Evolutionary conservation across 2,113 vertebrate species (phyloP).

Genomic region (Struthio camelus): DNA sequence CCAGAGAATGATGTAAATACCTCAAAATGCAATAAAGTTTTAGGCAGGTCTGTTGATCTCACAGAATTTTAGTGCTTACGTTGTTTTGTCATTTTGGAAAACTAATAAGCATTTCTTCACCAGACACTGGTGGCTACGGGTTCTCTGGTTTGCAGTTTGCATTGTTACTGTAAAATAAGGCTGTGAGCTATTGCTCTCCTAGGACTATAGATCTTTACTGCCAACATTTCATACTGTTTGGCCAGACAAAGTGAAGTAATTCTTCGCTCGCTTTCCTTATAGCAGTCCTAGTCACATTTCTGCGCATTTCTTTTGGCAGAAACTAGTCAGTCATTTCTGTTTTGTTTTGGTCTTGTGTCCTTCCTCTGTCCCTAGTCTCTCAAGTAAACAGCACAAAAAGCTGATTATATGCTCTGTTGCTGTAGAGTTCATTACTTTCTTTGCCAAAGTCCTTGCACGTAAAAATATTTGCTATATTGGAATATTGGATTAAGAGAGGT

Average conservation of each 20-base stretch:
- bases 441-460: background rate
- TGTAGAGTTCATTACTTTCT: background rate
- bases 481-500: background rate
- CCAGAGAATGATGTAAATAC: background rate
- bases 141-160: background rate
- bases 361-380: background rate
- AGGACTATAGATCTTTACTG: background rate
- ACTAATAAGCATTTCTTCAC: background rate
- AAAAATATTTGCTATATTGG: background rate
- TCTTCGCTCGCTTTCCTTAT: background rate
- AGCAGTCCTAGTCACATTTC: background rate
- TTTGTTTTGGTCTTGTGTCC: background rate
- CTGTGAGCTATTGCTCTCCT: background rate
- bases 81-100: background rate
- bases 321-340: background rate
- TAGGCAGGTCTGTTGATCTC: background rate
- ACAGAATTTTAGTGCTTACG: background rate
- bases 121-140: background rate
- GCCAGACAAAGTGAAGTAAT: background rate
- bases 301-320: no score
- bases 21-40: background rate
- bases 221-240: background rate
- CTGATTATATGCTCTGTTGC: background rate
- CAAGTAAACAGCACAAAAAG: background rate
- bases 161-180: background rate